Conservation (phyloP, 2,113 vertebrate species). For the Syngnathus scovelli region DNA sequence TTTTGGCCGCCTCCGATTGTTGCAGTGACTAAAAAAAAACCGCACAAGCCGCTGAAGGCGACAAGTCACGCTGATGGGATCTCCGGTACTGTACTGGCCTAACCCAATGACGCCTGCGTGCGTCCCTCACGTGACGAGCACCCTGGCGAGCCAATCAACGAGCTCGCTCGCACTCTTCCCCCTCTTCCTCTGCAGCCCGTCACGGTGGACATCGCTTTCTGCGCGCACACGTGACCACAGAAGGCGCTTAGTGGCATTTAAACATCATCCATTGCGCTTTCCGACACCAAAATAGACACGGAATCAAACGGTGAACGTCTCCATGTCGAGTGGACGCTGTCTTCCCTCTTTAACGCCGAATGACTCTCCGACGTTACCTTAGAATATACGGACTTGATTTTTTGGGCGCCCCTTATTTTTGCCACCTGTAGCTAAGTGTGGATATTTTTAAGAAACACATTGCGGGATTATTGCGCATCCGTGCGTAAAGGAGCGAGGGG, state of each 20-base stretch:
- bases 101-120: background rate
- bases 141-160: conserved; percentile 1
- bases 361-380: conserved; percentile 8
- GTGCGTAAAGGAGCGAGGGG: conserved; percentile 5
- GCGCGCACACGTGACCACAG: conserved; percentile 59
- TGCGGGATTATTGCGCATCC: conserved; percentile 25
- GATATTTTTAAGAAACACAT: conserved; percentile 11
- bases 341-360: background rate
- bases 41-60: background rate
- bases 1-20: background rate
- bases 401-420: background rate
- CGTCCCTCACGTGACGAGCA: background rate
- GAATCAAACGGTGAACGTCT: conserved; percentile 11
- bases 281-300: conserved; percentile 16
- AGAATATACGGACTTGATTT: conserved; percentile 11
- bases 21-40: background rate
- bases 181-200: conserved; percentile 21
- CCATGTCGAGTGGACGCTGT: background rate
- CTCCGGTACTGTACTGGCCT: background rate
- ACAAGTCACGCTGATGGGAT: background rate
- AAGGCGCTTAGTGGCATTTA: conserved; percentile 64
- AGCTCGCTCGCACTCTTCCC: background rate
- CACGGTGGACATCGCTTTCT: conserved; percentile 38
- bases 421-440: conserved; percentile 61
- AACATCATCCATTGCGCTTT: conserved; percentile 41